Percentiles rank a stretch among this genome's conserved stretches.
These are phyloP conservation scores for Caenorhabditis auriculariae DNA, from an alignment of 2,888 invertebrate species.

Conservation along the genomic window DNA sequence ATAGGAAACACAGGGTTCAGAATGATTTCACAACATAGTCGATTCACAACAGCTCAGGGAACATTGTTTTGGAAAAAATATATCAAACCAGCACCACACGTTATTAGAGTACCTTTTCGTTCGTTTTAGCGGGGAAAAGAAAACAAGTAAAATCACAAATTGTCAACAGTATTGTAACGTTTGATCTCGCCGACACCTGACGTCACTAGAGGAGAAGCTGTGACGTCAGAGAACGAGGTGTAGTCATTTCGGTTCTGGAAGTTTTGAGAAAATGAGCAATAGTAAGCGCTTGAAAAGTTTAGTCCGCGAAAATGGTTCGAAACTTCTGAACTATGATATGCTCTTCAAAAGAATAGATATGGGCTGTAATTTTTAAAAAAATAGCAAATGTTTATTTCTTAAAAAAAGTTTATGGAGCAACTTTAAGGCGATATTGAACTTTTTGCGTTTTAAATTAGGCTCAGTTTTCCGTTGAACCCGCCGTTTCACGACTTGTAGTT, in stretches of 20 bases:
- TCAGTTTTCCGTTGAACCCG: too few relatives aligned
- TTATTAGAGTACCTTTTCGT: too few relatives aligned
- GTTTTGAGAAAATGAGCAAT: not conserved
- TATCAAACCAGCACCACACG: too few relatives aligned
- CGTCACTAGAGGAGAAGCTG: constrained; percentile 5
- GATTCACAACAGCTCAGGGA: too few relatives aligned
- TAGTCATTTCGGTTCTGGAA: constrained; percentile 19
- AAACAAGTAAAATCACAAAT: constrained; percentile 15
- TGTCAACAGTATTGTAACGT: constrained; percentile 31
- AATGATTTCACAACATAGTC: too few relatives aligned
- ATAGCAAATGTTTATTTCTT: too few relatives aligned
- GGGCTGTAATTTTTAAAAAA: not conserved
- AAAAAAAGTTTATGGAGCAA: too few relatives aligned
- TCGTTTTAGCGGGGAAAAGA: too few relatives aligned
- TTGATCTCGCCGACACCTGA: constrained; percentile 17
- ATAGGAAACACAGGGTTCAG: too few relatives aligned
- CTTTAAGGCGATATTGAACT: not conserved
- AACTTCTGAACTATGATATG: not conserved
- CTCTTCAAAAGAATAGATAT: constrained; percentile 3
- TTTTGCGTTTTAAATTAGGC: too few relatives aligned
- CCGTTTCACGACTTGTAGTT: too few relatives aligned
- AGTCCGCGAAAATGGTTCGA: not conserved
- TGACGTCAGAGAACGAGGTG: constrained; percentile 20
- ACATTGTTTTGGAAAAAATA: too few relatives aligned
- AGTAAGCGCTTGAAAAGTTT: not conserved